Evolutionary conservation across 2,888 invertebrate species (phyloP), one percentile per base, ranked within the genome.

Genomic region (Helicoverpa assulta): DNA sequence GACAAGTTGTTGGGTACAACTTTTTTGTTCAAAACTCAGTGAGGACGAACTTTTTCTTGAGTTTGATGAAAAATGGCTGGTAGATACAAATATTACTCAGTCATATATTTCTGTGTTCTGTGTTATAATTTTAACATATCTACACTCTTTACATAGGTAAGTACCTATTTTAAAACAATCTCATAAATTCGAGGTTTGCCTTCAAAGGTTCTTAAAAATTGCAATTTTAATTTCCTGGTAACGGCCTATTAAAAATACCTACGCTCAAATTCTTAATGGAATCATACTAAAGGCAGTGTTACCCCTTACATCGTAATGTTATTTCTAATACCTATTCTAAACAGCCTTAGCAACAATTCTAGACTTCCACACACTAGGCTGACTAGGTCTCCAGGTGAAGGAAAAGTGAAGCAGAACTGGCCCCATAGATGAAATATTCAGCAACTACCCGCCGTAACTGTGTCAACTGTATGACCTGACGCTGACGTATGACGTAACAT

Each of bases 391-490:
- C 53, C 54, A 52, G 50, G 55, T 64, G 68, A 80, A 67, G 60
- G 60, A 37, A 29, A 67, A 16, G 7, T 69, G 76, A 76, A 67
- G 61, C 67, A 52, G 18, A 33, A 66, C 52, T 54, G 53, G 58
- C 63, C 69, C 71, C 71, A 74, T 69, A 54, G 67, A 76, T 81
- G 7, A 81, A 81, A 82, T 82, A 81, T 81, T 82, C 70, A 81
- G 57, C 19, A 55, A 50, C 10, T 55, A 47, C n/a, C 37, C 50
- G 29, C 63, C 26, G 59, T 67, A 82, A 73, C 69, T 72, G 71
- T 74, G 77, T 68, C 80, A 80, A 50, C 53, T 37, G 21, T 64
- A 67, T 73, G 73, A 73, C 70, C 67, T 58, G 43, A 19, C 40
- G 47, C 18, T 53, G 16, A 59, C 52, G 19, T 50, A 8, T 65